Evolutionary conservation across 2,113 vertebrate species (phyloP), one percentile per base, ranked within the genome.

Genomic region (Irena cyanogastra): DNA sequence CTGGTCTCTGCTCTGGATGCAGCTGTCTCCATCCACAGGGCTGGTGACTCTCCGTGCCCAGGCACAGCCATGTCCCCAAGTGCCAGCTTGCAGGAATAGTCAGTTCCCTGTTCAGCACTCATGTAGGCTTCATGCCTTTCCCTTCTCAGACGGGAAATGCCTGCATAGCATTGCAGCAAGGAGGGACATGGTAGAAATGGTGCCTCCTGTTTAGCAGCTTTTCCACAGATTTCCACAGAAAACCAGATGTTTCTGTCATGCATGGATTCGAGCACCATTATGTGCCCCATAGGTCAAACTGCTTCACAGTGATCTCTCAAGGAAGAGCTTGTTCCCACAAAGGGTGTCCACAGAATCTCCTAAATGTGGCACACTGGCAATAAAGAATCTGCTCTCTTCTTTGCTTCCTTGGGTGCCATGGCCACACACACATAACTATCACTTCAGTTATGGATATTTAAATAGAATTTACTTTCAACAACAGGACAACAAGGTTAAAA

Each of bases 141-240:
- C 33, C 28, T 66, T 83, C 57, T 27, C 3, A 2, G 57, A 2
- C 0, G 0, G 74, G 24, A 7, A 1, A 37, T 52, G 39, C 30
- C 78, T 56, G 30, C 4, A 3, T 13, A 35, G n/a, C 75, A n/a
- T 13, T 45, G 59, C 37, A 86, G 45, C 2, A 2, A 56, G 22
- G 24, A 90, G 14, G 4, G 6, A 30, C 0, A 1, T 33, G 14
- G 27, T 53, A 27, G 76, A 70, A 94, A 81, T 0, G 0, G 8
- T 84, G 42, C 20, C 57, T 71, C 27, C 65, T 30, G 5, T 23
- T 83, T 14, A 59, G 26, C 35, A 83, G 17, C 30, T 72, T 76
- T 81, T 53, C 30, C 41, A 52, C 52, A 61, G 7, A 5, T 69
- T 78, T 84, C 35, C 57, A 47, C 23, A 85, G 49, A 50, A 63